Evolutionary conservation across 2,888 invertebrate genomes (phyloP), one percentile per base, ranked within the genome.

Genomic region (Coremacera marginata): DNA sequence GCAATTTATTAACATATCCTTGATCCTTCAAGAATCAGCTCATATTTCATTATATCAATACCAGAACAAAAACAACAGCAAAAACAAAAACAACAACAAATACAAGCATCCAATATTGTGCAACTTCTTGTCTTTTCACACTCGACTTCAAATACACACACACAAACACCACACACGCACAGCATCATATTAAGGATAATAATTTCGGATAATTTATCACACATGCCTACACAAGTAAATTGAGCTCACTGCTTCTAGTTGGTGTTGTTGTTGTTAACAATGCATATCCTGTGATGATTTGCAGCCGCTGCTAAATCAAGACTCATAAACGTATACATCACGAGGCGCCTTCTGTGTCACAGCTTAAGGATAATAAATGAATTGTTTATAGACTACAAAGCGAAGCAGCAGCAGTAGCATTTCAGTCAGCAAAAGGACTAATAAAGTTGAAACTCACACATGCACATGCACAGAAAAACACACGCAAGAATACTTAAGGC

Each of bases 231-330:
- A 85, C 84, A 60, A 67, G 67, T 67, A 67, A 67, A 67, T 67
- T 67, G 67, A 67, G 67, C 67, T 67, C 37, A 37, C 37, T n/a
- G 34, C 19, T 31, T 63, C n/a, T n/a, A n/a, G 63, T 65, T 34
- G 65, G 37, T 65, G 65, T 62, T 62, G 4, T 31, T 63, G 31
- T 31, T 63, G 25, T 72, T 16, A 4, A 3, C 37, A 22, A 5
- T 73, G 31, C 16, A 31, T 75, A 75, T 60, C 62, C 70, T 60
- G 67, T 85, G 84, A 87, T 86, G 86, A 87, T 85, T 87, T 87
- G 87, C 87, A 87, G 87, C 88, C 88, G 87, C 84, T 86, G 86
- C 82, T 87, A 84, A 86, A 86, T 87, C 86, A 86, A 83, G 84
- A 82, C 83, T 83, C 82, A 78, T 81, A 81, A 80, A 78, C 81